Percentiles rank a stretch among this genome's conserved stretches.
Conservation (phyloP, 1,140 invertebrate genomes). For the Maniola jurtina region DNA sequence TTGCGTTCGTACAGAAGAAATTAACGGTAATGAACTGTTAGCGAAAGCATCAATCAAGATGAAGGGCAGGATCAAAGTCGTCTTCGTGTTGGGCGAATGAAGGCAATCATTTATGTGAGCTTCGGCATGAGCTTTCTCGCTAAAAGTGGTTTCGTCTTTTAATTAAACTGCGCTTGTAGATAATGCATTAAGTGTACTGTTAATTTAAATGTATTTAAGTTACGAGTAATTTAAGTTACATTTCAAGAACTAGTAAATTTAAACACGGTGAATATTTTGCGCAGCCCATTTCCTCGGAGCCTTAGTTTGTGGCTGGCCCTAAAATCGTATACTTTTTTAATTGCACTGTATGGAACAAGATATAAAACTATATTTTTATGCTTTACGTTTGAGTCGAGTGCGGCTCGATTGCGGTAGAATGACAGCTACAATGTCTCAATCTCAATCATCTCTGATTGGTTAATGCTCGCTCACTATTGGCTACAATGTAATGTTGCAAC, state of each 20-base stretch:
- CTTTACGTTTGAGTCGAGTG: too few species aligned
- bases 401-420: too few species aligned
- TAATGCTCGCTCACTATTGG: too few species aligned
- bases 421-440: too few species aligned
- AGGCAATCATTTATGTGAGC: constrained; percentile 22
- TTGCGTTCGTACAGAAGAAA: constrained; percentile 16
- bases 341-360: background rate
- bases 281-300: too few species aligned
- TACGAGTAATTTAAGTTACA: too few species aligned
- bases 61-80: constrained; percentile 20
- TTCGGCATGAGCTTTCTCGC: constrained; percentile 6
- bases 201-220: background rate
- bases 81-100: constrained; percentile 24
- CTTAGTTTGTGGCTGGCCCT: too few species aligned
- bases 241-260: background rate
- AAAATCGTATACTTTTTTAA: too few species aligned
- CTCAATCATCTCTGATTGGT: too few species aligned
- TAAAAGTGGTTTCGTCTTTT: constrained; percentile 13
- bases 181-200: background rate
- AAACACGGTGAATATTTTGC: background rate
- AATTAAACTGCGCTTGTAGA: constrained; percentile 2
- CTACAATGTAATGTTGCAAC: too few species aligned
- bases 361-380: too few species aligned
- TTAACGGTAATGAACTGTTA: constrained; percentile 31
- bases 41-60: constrained; percentile 30